Conservation (phyloP, 64 coral and sea anemone species). For the Cladopsammia gracilis region DNA sequence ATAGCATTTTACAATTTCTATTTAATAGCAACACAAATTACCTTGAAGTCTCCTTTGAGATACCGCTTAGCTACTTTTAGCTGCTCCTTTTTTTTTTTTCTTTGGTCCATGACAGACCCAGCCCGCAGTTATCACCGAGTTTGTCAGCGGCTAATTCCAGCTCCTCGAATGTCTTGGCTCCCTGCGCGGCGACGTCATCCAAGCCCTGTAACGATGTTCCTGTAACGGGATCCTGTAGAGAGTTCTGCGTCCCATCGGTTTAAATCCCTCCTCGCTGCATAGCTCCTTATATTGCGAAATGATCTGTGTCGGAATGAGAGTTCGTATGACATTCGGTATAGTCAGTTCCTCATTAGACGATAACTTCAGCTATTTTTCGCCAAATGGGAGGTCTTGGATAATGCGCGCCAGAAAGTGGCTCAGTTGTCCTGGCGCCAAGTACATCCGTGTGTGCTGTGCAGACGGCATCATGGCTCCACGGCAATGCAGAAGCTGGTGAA, state of each 20-base stretch:
- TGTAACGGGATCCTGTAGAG: conserved; percentile 1
- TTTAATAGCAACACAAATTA: conserved; percentile 27
- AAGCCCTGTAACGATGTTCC: conserved; percentile 56
- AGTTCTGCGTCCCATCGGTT: not conserved
- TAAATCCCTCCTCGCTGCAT: not conserved
- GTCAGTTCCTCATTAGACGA: not conserved
- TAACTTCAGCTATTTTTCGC: conserved; percentile 2
- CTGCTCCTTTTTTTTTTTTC: conserved; percentile 53
- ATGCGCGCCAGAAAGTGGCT: conserved; percentile 17
- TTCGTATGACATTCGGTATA: conserved; percentile 18
- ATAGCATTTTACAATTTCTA: conserved; percentile 8
- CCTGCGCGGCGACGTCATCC: conserved; percentile 43
- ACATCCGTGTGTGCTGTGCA: conserved; percentile 3
- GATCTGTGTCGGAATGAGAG: conserved; percentile 3
- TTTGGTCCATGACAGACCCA: conserved; percentile 68
- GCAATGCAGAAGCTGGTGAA: conserved; percentile 16
- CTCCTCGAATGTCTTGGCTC: conserved; percentile 56
- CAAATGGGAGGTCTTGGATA: not conserved
- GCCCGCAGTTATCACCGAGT: conserved; percentile 51
- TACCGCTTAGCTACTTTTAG: conserved; percentile 24
- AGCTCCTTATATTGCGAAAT: conserved; percentile 7
- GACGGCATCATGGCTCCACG: conserved; percentile 2
- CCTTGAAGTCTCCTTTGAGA: conserved; percentile 7
- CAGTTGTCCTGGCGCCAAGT: conserved; percentile 27
- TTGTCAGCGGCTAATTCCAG: conserved; percentile 48